Conservation (phyloP, 1,140 invertebrate species). For the Macrotrachela quadricornifera region DNA sequence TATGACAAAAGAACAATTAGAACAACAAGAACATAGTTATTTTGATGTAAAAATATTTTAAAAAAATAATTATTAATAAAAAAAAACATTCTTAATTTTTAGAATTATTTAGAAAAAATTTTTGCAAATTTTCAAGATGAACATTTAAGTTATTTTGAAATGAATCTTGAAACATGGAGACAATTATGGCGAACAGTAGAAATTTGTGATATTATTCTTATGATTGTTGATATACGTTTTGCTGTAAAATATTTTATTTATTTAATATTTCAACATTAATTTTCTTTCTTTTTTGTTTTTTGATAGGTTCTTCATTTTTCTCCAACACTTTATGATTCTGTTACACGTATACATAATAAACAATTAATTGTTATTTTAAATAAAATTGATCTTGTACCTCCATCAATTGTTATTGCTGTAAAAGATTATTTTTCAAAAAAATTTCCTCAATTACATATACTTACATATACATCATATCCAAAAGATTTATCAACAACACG, state of each 20-base stretch:
- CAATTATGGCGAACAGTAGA: slow-evolving; percentile 75
- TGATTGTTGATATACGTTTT: slow-evolving; percentile 62
- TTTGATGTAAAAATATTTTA: slow-evolving; percentile 19
- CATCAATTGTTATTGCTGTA: slow-evolving; percentile 51
- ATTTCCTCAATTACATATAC: slow-evolving; percentile 51
- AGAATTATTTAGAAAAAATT: slow-evolving; percentile 41
- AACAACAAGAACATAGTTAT: slow-evolving; percentile 34
- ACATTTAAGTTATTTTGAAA: slow-evolving; percentile 52
- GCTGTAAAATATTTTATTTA: slow-evolving; percentile 32
- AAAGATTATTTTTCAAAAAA: slow-evolving; percentile 47
- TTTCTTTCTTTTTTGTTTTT: neutral
- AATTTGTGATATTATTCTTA: slow-evolving; percentile 61
- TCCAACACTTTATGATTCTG: slow-evolving; percentile 59
- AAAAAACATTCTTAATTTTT: too few species aligned
- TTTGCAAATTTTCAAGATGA: slow-evolving; percentile 29
- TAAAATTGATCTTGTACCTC: slow-evolving; percentile 68
- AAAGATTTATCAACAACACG: slow-evolving; percentile 7
- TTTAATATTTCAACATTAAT: too few species aligned
- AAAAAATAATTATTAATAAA: slow-evolving; percentile 11
- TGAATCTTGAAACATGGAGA: slow-evolving; percentile 76
- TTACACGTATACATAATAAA: slow-evolving; percentile 49
- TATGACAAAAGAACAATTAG: slow-evolving; percentile 46
- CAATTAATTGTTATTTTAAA: slow-evolving; percentile 67
- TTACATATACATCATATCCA: slow-evolving; percentile 62
- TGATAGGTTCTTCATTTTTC: slow-evolving; percentile 47